Evolutionary conservation across 2,797 vertebrate species (phyloP), one percentile per base, ranked within the genome.

Genomic region (Peromyscus melanophrys): DNA sequence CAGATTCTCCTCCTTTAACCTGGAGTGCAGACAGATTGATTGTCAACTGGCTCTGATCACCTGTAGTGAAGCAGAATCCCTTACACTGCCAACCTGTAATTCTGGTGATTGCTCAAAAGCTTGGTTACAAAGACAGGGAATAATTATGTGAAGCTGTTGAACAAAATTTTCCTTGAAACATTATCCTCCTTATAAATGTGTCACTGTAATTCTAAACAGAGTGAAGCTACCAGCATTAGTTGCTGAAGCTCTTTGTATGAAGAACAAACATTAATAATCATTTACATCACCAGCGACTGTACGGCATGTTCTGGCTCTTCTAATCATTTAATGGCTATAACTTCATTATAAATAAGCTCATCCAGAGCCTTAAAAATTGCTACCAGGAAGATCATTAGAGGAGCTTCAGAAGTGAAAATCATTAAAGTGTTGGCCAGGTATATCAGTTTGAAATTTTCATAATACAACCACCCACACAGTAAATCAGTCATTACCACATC

Each of bases 241-340:
- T 84, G 17, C 61, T 89, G 93, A 94, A 93, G 92, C 80, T 80
- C 94, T 95, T 94, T 81, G 10, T 81, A 89, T 97, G 97, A 97
- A 97, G 94, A 98, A 97, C 97, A 98, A 98, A 92, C 49, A 96
- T n/a, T 85, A 97, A 97, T 95, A 98, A 96, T 91, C 0, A 55
- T 97, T 98, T 98, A 95, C 37, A 93, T 98, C 95, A 91, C 92
- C 97, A 97, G 97, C 97, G 95, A 93, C 77, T 88, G 93, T 88
- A 93, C 89, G 97, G 94, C 89, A 96, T 97, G 96, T 98, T 97
- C 95, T 97, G 87, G 82, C 71, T 98, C 97, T 97, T 97, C 87
- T 97, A 98, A 98, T 98, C 96, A 97, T 84, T 97, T 98, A 98
- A 98, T 97, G 95, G 73, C 88, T 95, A 97, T 96, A 97, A 97